These are phyloP conservation scores for Synergus japonicus DNA, from an alignment of 2,888 invertebrate species.

Conservation along the genomic window DNA sequence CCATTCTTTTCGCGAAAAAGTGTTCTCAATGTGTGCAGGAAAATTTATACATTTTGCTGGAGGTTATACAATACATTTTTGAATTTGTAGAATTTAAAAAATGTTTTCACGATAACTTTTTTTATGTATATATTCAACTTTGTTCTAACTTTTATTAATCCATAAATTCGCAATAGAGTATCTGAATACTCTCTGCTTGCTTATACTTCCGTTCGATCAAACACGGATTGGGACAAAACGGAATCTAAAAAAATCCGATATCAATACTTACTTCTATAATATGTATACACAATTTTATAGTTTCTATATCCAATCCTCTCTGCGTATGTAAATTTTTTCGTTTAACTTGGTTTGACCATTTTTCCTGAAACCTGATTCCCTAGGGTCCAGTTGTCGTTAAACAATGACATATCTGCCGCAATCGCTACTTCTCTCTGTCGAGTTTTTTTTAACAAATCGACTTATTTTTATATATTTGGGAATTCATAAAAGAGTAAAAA, in stretches of 20 bases:
- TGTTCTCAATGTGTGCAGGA: too few relatives aligned
- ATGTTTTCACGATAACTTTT: too few relatives aligned
- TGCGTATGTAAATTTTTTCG: constrained; percentile 28
- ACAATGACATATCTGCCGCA: constrained; percentile 25
- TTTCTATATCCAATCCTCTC: constrained; percentile 9
- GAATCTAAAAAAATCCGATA: constrained; percentile 22
- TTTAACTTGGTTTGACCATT: constrained; percentile 33
- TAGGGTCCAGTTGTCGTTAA: constrained; percentile 29
- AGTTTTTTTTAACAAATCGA: neutral
- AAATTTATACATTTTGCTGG: too few relatives aligned
- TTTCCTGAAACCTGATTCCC: constrained; percentile 29
- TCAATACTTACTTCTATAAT: neutral
- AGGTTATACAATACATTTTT: too few relatives aligned
- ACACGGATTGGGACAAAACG: constrained; percentile 24
- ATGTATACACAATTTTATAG: neutral
- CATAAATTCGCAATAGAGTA: neutral
- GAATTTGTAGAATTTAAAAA: too few relatives aligned
- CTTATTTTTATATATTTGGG: constrained; percentile 22
- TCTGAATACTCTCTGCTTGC: neutral
- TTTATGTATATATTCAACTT: neutral
- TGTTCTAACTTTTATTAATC: neutral
- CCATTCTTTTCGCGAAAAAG: too few relatives aligned
- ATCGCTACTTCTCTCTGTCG: constrained; percentile 22
- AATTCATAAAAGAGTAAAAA: constrained; percentile 13
- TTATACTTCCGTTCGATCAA: constrained; percentile 18